A percentile compares a stretch with the other conserved stretches of the same genome.
These are phyloP conservation scores for Isoperla grammatica DNA, from an alignment of 2,888 invertebrate species.

Conservation along the genomic window DNA sequence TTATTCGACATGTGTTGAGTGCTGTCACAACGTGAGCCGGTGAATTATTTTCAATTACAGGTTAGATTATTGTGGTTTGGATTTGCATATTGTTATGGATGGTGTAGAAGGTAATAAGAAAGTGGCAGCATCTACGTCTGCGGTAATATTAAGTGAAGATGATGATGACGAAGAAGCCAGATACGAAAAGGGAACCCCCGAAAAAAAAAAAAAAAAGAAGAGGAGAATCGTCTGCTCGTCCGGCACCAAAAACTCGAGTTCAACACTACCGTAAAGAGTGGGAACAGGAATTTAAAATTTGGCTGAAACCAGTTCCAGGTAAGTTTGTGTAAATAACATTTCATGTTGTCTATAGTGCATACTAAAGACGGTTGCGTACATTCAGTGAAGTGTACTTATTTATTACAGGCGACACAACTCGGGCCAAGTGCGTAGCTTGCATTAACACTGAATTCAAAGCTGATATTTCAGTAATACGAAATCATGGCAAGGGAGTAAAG, in stretches of 20 bases:
- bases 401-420: background rate
- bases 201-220: background rate
- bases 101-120: no score
- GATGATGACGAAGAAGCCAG: no score
- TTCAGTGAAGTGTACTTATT: background rate
- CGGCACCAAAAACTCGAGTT: background rate
- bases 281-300: background rate
- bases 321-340: no score
- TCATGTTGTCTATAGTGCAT: background rate
- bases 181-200: no score
- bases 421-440: conserved; percentile 5
- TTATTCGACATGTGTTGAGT: no score
- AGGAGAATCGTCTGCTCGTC: background rate
- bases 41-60: no score
- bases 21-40: no score
- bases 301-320: background rate
- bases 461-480: conserved; percentile 4
- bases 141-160: no score
- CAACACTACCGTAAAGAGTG: background rate
- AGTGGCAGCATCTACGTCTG: no score
- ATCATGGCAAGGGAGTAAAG: conserved; percentile 4
- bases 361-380: background rate
- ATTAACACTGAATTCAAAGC: conserved; percentile 1
- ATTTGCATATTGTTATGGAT: no score
- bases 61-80: no score